Base-by-base conservation (phyloP, 37 sponge, comb jelly and placozoan genomes). In the Dysidea cf. avara region DNA sequence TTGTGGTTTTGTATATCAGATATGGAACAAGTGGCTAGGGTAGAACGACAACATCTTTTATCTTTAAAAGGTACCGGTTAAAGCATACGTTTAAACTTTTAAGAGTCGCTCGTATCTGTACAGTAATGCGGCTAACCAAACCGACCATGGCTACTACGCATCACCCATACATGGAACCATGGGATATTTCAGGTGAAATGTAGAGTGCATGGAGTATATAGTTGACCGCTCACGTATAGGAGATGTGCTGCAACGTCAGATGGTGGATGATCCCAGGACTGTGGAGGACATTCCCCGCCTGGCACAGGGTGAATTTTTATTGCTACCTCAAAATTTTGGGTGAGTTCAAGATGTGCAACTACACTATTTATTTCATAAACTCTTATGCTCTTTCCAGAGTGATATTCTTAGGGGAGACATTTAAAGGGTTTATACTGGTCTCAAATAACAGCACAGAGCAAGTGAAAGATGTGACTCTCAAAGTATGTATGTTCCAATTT, bases 381-480 rank as follows among this genome's bases (percentile, higher is more conserved):
- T 63, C 16, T 20, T 34, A 4, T 21, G 1, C 24, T 5, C 43
- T 12, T 56, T 21, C 20, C 25, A 76, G 78, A 35, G 56, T 68
- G 59, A 81, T 93, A 29, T 93, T 81, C 52, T 83, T 93, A 0
- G 90, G 94, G 7, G 94, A 93, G 64, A 88, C 94, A 14, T 93
- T 88, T 69, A 69, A 56, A 66, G 83, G 78, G 2, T 84, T 86
- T 37, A 76, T 93, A 25, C 66, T 81, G 5, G 72, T 88, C 29
- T 72, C 74, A 30, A 93, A 93, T 58, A 90, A 93, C 30, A 88
- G 82, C 56, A 75, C 74, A 28, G 79, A 88, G 35, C 30, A 64
- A 3, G 89, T 81, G 7, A 77, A 71, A 38, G 86, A 88, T 48
- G 90, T 93, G 40, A 52, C 50, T 14, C 39, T 93, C 21, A 93